Evolutionary conservation across 2,888 invertebrate genomes (phyloP).

Genomic region (Chromoteleia sp.): DNA sequence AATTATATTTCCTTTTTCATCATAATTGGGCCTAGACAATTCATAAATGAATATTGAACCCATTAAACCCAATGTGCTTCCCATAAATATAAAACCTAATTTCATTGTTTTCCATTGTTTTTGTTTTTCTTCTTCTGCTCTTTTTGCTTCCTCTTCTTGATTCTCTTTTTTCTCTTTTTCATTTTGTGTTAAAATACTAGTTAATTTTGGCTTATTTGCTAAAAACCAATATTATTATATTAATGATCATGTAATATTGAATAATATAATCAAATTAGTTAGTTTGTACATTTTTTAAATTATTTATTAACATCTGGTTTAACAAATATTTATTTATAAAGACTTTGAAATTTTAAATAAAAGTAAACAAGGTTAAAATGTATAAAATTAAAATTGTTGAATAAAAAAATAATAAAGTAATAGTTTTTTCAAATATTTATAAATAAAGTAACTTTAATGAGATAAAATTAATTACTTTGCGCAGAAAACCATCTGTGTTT

Average conservation of each 20-base stretch:
- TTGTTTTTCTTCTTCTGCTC: slow-evolving; percentile 87
- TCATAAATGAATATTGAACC: slow-evolving; percentile 88
- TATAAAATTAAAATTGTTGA: too few species aligned
- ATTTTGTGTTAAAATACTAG: slow-evolving; percentile 38
- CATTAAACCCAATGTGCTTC: slow-evolving; percentile 87
- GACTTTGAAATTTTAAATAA: too few species aligned
- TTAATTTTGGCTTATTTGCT: slow-evolving; percentile 24
- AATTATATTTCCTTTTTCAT: slow-evolving; percentile 90
- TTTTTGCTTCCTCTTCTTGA: slow-evolving; percentile 84
- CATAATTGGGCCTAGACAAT: slow-evolving; percentile 91
- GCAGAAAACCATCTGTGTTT: too few species aligned
- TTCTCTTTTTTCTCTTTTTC: slow-evolving; percentile 66
- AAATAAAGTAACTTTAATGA: too few species aligned
- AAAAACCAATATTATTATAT: neutral
- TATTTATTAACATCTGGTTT: too few species aligned
- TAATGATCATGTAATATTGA: neutral
- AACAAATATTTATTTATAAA: too few species aligned
- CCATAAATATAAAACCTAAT: slow-evolving; percentile 83
- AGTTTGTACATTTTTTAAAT: too few species aligned
- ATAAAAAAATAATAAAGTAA: too few species aligned
- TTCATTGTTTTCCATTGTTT: slow-evolving; percentile 91
- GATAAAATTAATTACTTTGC: too few species aligned
- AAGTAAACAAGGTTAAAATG: too few species aligned
- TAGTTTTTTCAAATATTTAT: too few species aligned
- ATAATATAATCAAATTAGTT: too few species aligned